These are phyloP conservation scores for Orthonychiurus folsomi DNA, from an alignment of 2,888 invertebrate genomes.

Conservation along the genomic window DNA sequence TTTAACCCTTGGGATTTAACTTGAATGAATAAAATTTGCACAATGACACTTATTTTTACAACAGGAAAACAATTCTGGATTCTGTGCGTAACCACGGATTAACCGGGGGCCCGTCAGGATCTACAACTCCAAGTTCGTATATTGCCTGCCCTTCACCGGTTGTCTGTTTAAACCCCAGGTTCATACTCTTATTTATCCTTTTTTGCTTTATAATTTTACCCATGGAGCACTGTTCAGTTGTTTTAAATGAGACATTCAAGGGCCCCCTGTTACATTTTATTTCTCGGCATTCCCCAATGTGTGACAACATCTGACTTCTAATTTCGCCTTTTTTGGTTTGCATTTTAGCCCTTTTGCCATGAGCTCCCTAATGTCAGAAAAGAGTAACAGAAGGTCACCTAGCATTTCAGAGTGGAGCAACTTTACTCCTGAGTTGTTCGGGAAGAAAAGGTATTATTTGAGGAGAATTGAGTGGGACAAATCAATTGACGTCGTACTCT, in stretches of 20 bases:
- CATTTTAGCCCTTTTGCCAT: slow-evolving; percentile 23
- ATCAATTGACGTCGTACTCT: too few relatives aligned
- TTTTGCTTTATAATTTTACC: not conserved
- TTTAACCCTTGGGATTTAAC: too few relatives aligned
- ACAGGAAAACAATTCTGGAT: slow-evolving; percentile 34
- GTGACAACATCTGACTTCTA: not conserved
- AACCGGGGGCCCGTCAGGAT: slow-evolving; percentile 19
- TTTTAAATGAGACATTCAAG: not conserved
- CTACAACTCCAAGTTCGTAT: slow-evolving; percentile 27
- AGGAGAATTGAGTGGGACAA: too few relatives aligned
- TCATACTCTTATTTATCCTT: slow-evolving; percentile 5
- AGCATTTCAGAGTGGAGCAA: slow-evolving; percentile 22
- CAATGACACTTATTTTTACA: slow-evolving; percentile 15
- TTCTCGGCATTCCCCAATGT: too few relatives aligned
- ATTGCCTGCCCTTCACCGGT: slow-evolving; percentile 34
- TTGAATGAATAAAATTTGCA: too few relatives aligned
- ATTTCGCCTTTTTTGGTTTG: not conserved
- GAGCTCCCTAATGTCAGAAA: too few relatives aligned
- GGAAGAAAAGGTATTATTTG: slow-evolving; percentile 16
- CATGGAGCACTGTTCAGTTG: not conserved
- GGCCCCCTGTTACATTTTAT: not conserved
- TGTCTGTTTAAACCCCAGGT: slow-evolving; percentile 37
- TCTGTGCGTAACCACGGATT: slow-evolving; percentile 31
- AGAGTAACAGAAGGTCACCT: slow-evolving; percentile 21
- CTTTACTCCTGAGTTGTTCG: slow-evolving; percentile 22